Base-by-base conservation (phyloP, 2,113 vertebrate species). In the Salvelinus alpinus region DNA sequence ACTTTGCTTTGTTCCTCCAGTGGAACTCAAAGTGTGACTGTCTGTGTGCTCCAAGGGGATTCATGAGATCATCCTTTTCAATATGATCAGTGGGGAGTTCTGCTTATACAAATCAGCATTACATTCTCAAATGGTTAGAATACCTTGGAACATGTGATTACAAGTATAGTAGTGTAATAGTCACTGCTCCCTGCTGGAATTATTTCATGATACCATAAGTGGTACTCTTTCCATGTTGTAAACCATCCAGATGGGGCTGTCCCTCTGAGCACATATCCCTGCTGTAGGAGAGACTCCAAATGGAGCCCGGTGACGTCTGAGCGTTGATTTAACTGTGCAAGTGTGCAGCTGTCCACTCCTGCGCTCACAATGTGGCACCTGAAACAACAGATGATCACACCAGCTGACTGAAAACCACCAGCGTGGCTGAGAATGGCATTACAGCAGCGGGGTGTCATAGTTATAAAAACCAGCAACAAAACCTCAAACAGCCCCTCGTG, bases 361-460 rank as follows among this genome's bases (percentile, higher is more conserved):
- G 13, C 12, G 1, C 64, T 59, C 24, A 66, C 62, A 48, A 72
- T 47, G 48, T 47, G 13, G 54, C 74, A 70, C 64, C 31, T 67
- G 51, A 78, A 73, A 72, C n/a, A 59, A 29, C 70, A 59, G 69
- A 66, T 65, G 70, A 38, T 59, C 27, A 34, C 54, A 14, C 34
- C 25, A 66, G 64, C 25, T 31, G 64, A 25, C 11, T 24, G 22
- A 27, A 66, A 44, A 16, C 24, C n/a, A 66, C 2, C 64, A 66
- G 22, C 3, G 64, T 13, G 25, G 24, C 60, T 22, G 64, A 66
- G 12, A 66, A 2, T 44, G 25, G 24, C 59, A 62, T 62, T 24
- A 62, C 59, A 29, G 13, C 64, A 65, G 25, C 24, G 9, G 13
- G 24, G 64, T 13, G 64, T 25, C 11, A 29, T 13, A 27, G 64